phyloP scores from a whole-genome alignment of 2,113 vertebrate species.

The Lampris megalopsis region DNA sequence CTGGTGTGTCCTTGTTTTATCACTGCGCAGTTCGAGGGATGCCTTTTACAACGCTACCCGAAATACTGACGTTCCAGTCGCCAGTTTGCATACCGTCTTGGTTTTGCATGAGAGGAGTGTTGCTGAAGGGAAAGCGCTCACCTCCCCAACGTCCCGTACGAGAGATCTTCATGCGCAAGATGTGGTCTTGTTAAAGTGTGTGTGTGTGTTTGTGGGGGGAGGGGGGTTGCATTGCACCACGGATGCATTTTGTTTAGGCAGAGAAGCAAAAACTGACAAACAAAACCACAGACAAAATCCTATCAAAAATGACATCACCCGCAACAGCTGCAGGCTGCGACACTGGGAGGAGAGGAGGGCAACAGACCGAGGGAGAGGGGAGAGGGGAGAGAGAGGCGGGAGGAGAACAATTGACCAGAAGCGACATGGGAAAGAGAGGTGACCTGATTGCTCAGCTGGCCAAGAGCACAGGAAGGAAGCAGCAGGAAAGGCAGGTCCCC shows the following conservation, averaged over 20 bases:
- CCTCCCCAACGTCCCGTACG: conserved; percentile 32
- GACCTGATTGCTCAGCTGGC: conserved; percentile 83
- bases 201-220: neutral
- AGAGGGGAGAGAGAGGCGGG: conserved; percentile 3
- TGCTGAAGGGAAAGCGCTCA: neutral
- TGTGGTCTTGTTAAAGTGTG: conserved; percentile 50
- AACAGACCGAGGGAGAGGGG: conserved; percentile 12
- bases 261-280: conserved; percentile 59
- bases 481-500: conserved; percentile 73
- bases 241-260: conserved; percentile 64
- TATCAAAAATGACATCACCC: conserved; percentile 70
- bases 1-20: conserved; percentile 4
- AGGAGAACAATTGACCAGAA: conserved; percentile 77
- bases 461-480: conserved; percentile 77
- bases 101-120: conserved; percentile 53
- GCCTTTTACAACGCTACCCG: conserved; percentile 34
- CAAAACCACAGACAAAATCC: conserved; percentile 61
- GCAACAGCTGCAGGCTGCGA: conserved; percentile 76
- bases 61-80: conserved; percentile 24
- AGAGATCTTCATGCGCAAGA: conserved; percentile 21
- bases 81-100: conserved; percentile 58
- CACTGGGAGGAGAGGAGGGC: conserved; percentile 43
- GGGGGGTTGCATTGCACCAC: conserved; percentile 11
- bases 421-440: conserved; percentile 78
- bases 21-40: conserved; percentile 3